Conservation (phyloP, 2,797 vertebrate species). For the Taenioides sp. region DNA sequence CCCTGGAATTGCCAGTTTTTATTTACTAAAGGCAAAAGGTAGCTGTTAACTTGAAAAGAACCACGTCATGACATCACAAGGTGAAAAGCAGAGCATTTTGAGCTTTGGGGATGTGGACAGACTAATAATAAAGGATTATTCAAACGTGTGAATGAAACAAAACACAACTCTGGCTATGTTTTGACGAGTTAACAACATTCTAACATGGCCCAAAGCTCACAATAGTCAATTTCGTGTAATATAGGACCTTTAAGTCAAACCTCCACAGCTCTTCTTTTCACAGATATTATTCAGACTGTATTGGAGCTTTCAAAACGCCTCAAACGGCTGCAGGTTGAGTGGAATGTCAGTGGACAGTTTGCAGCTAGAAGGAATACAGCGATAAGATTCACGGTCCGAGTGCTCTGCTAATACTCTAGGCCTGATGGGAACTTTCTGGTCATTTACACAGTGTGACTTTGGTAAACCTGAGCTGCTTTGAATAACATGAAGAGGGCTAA, state of each 20-base stretch:
- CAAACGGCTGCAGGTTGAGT: slow-evolving; percentile 37
- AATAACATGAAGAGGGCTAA: slow-evolving; percentile 71
- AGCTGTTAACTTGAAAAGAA: no score
- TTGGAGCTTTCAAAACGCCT: slow-evolving; percentile 44
- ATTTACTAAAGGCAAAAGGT: no score
- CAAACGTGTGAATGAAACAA: no score
- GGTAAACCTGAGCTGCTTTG: slow-evolving; percentile 71
- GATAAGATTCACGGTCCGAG: slow-evolving; percentile 69
- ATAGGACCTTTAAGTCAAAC: not conserved
- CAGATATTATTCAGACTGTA: slow-evolving; percentile 24
- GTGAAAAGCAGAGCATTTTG: no score
- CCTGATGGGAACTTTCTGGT: slow-evolving; percentile 69
- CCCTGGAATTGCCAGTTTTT: no score
- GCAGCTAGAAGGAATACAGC: slow-evolving; percentile 50
- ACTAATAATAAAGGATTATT: no score
- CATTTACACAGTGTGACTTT: slow-evolving; percentile 73
- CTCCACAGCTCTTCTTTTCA: slow-evolving; percentile 16
- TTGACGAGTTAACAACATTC: no score
- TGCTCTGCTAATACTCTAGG: slow-evolving; percentile 65
- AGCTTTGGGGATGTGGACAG: no score
- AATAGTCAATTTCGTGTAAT: no score
- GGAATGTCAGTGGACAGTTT: slow-evolving; percentile 41
- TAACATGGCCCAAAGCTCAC: no score
- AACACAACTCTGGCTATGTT: no score
- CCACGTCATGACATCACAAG: no score